Evolutionary conservation across 2,113 vertebrate genomes (phyloP), one percentile per base, ranked within the genome.

Genomic region (Python bivittatus): DNA sequence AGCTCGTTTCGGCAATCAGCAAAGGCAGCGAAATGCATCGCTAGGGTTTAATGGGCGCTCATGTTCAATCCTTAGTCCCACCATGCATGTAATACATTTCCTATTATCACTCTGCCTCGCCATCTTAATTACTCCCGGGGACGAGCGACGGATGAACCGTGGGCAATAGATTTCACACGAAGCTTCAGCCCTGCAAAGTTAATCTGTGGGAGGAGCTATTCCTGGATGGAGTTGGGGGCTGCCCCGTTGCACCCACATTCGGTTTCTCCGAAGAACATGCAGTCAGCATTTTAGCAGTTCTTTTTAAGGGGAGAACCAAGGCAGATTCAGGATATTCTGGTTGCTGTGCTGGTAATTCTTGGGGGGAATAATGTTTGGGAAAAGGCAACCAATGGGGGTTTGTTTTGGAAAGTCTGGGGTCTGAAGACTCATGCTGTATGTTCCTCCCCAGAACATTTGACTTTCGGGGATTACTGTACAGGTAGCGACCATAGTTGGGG

Each of bases 31-130:
- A 61, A 94, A 96, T 0, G 3, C 87, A 1, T 89, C 85, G 6
- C 94, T 90, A 92, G 89, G 86, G 54, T 93, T 93, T 96, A 95
- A 85, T 96, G 95, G 96, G 97, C 96, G 96, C 96, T 68, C 93
- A 90, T 94, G 93, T 96, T 88, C 92, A 95, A 94, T 84, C 91
- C 25, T 1, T 89, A 95, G 96, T 95, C 96, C 95, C 94, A 91
- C 83, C 22, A 53, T 94, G 97, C 94, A 84, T 95, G 95, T 96
- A 92, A 93, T 87, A 95, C 96, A 42, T 95, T 92, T 95, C 92
- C 93, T 94, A 9, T 90, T 90, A 94, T 94, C 88, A 52, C 95
- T 53, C 53, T 0, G 44, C 84, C 94, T 92, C 0, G 87, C 42
- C 94, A 93, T 96, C 87, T 94, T 96, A 92, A 97, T 89, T 88